Evolutionary conservation across 2,888 invertebrate species (phyloP).

Genomic region (Acrocyrtus sp.): DNA sequence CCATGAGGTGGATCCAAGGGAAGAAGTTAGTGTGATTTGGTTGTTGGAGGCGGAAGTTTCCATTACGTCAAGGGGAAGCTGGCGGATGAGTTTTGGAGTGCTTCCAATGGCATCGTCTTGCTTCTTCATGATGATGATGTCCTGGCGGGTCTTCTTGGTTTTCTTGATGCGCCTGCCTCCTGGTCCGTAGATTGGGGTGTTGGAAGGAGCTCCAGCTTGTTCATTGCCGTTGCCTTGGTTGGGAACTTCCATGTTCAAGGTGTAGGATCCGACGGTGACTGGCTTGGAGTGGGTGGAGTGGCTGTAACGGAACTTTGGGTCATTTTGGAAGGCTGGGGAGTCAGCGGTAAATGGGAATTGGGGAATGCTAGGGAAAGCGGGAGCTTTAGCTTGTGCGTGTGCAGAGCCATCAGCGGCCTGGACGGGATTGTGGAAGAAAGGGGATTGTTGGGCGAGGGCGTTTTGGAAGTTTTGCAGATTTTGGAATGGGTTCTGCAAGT

Average conservation of each 20-base stretch:
- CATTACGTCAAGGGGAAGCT: constrained; percentile 8
- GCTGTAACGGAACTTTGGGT: constrained; percentile 17
- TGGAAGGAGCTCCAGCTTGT: not conserved
- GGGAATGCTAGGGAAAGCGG: constrained; percentile 1
- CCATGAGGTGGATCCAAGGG: constrained; percentile 23
- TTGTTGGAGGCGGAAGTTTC: constrained; percentile 25
- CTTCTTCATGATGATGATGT: constrained; percentile 22
- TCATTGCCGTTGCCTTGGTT: not conserved
- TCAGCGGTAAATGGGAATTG: constrained; percentile 20
- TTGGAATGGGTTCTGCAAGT: not conserved
- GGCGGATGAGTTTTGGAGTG: not conserved
- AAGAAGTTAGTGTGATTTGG: constrained; percentile 12
- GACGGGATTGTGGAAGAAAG: not conserved
- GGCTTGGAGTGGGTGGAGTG: constrained; percentile 26
- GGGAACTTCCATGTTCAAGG: constrained; percentile 11
- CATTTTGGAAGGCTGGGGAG: constrained; percentile 6
- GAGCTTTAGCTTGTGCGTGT: not conserved
- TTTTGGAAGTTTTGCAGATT: not conserved
- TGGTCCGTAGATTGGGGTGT: constrained; percentile 15
- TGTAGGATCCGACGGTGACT: constrained; percentile 16
- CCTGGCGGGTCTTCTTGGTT: constrained; percentile 4
- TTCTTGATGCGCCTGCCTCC: constrained; percentile 15
- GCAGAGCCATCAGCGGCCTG: constrained; percentile 2
- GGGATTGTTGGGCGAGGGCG: constrained; percentile 1
- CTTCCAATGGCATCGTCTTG: not conserved